Conservation (phyloP, 2,888 invertebrate species). For the Limnephilus lunatus region DNA sequence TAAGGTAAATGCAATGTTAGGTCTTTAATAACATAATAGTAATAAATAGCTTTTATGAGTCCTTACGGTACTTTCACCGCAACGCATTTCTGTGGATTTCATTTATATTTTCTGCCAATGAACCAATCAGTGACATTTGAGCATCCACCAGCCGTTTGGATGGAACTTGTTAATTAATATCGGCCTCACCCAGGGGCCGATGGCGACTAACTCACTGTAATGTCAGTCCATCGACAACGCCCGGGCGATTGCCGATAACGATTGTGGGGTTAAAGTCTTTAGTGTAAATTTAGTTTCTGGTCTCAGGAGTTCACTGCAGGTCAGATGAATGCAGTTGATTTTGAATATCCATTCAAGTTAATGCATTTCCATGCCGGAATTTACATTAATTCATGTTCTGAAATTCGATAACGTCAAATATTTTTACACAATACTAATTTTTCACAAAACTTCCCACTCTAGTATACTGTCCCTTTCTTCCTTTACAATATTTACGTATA, state of each 20-base stretch:
- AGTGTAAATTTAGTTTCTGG: background rate
- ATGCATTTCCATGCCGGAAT: background rate
- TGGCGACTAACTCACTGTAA: slow-evolving; percentile 54
- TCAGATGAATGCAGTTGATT: background rate
- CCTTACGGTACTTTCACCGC: background rate
- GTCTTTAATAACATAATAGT: background rate
- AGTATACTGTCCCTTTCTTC: too few species aligned
- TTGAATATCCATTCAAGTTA: background rate
- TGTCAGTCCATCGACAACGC: slow-evolving; percentile 49
- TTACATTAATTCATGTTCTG: background rate
- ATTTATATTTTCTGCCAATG: background rate
- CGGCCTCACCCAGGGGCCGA: slow-evolving; percentile 59
- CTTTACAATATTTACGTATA: too few species aligned
- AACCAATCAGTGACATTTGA: slow-evolving; percentile 4
- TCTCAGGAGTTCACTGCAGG: background rate
- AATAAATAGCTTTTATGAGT: background rate
- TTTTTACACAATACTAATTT: background rate
- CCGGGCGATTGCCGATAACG: slow-evolving; percentile 11
- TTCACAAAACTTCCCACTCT: too few species aligned
- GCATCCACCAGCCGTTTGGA: slow-evolving; percentile 12
- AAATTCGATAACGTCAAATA: background rate
- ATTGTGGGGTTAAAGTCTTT: slow-evolving; percentile 31
- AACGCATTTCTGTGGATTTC: background rate
- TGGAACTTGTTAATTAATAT: slow-evolving; percentile 59
- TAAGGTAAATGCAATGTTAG: background rate